A percentile compares a stretch with the other conserved stretches of the same genome.
Conservation (phyloP, 2,888 invertebrate species). For the Acrobeloides nanus region DNA sequence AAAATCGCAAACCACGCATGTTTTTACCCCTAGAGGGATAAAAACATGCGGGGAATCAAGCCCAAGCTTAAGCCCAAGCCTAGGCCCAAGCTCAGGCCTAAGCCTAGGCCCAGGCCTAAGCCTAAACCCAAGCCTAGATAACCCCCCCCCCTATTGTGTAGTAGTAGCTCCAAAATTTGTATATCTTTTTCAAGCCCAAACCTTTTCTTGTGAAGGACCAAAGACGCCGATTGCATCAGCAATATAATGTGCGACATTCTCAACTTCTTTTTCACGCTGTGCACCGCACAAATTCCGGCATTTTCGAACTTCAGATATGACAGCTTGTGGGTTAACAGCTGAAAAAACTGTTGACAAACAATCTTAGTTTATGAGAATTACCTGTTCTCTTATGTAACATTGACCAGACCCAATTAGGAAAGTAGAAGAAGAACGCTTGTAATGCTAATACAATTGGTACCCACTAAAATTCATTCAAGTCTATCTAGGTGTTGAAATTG, state of each 20-base stretch:
- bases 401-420: conserved; percentile 56
- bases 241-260: conserved; percentile 29
- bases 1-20: too few species aligned
- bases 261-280: conserved; percentile 32
- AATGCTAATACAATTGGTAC: conserved; percentile 53
- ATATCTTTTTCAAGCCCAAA: not conserved
- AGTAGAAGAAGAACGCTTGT: conserved; percentile 55
- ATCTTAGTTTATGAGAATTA: not conserved
- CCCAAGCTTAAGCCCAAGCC: not conserved
- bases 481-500: not conserved
- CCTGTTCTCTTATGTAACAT: conserved; percentile 41
- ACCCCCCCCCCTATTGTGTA: too few species aligned
- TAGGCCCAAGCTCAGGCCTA: not conserved
- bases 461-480: conserved; percentile 24
- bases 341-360: not conserved
- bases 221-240: conserved; percentile 32
- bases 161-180: not conserved
- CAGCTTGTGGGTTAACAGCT: conserved; percentile 28
- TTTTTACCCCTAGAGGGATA: too few species aligned
- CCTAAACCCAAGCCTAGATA: not conserved
- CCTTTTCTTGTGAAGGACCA: conserved; percentile 3
- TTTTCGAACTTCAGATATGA: conserved; percentile 25
- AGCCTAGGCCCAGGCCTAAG: not conserved
- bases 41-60: too few species aligned
- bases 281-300: conserved; percentile 22